These are phyloP conservation scores for Zaprionus inermis DNA, from an alignment of 1,140 invertebrate species.

Conservation along the genomic window DNA sequence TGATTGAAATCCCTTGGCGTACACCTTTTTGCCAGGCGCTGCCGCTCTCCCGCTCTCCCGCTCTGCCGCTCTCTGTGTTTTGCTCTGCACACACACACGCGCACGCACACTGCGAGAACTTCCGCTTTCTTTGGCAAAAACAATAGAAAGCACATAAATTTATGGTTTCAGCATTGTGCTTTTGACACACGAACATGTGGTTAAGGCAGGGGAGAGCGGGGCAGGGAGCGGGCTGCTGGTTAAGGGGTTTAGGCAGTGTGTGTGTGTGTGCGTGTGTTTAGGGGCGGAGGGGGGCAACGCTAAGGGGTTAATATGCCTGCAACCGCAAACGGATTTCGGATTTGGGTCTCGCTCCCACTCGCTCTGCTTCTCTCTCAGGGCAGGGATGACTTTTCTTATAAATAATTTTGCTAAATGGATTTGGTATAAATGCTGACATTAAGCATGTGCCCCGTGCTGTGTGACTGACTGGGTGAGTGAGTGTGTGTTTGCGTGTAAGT, in stretches of 20 bases:
- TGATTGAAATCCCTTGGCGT: conserved; percentile 80
- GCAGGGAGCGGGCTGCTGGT: not conserved
- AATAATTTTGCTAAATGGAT: conserved; percentile 81
- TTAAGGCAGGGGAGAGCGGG: not conserved
- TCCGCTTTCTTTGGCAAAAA: conserved; percentile 82
- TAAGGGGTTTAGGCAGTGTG: not conserved
- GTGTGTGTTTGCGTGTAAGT: conserved; percentile 5
- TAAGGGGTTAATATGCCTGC: conserved; percentile 81
- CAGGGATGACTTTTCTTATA: conserved; percentile 72
- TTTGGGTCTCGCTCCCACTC: conserved; percentile 34
- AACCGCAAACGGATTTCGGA: conserved; percentile 78
- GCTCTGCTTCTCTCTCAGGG: not conserved
- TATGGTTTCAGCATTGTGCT: conserved; percentile 82
- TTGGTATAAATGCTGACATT: conserved; percentile 68
- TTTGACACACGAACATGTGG: conserved; percentile 72
- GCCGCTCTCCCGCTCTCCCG: conserved; percentile 9
- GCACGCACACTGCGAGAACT: conserved; percentile 40
- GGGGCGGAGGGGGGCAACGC: conserved; percentile 30
- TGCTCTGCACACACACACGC: conserved; percentile 27
- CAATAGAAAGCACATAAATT: conserved; percentile 82
- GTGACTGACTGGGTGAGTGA: not conserved
- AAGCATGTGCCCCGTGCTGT: conserved; percentile 28
- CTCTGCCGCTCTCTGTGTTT: conserved; percentile 11
- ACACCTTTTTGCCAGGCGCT: conserved; percentile 61
- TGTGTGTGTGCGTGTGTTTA: conserved; percentile 14